Base-by-base conservation (phyloP, 2,888 invertebrate species). In the Siphlonurus alternatus region DNA sequence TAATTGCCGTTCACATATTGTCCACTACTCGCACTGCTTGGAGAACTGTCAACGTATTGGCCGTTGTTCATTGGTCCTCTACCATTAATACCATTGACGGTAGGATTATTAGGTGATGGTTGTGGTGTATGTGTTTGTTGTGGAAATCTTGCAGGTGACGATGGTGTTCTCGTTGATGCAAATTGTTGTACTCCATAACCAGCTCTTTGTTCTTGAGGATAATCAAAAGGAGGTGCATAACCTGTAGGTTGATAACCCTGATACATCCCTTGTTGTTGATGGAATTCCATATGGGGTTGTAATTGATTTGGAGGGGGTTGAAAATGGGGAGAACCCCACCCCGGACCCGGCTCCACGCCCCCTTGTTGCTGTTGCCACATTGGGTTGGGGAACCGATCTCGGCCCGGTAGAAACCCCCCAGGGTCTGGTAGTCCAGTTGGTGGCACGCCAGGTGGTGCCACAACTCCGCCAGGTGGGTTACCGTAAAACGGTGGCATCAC, bases 111-210 rank as follows among this genome's bases (percentile, higher is more conserved):
- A 20, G 66, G 66, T 53, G 66, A 66, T 15, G 66, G 66, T 25
- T 66, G 64, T n/a, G 64, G 64, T 15, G 64, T 59, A 18, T 63
- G 63, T 1, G 63, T 20, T 24, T 63, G 63, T 25, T 63, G 63
- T 15, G 63, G 63, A 62, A 38, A 63, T 19, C 59, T 54, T 3
- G 61, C 61, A 18, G 61, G 61, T 18, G 61, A 61, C 18, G 25
- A 23, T 2, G 61, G 61, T 24, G 61, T 24, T 10, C 61, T 20
- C n/a, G 38, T 24, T 18, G 25, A 20, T 18, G 38, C 20, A 24
- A 23, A 25, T 38, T 61, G 61, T 25, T 61, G 61, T 18, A 61
- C 38, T 61, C 56, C 56, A 22, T 56, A 56, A 3, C 56, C 56
- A 5, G 56, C 22, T n/a, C 56, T 56, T 22, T 56, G 56, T 20